These are phyloP conservation scores for Oscheius sp. DNA, from an alignment of 1,140 invertebrate genomes.

Conservation along the genomic window DNA sequence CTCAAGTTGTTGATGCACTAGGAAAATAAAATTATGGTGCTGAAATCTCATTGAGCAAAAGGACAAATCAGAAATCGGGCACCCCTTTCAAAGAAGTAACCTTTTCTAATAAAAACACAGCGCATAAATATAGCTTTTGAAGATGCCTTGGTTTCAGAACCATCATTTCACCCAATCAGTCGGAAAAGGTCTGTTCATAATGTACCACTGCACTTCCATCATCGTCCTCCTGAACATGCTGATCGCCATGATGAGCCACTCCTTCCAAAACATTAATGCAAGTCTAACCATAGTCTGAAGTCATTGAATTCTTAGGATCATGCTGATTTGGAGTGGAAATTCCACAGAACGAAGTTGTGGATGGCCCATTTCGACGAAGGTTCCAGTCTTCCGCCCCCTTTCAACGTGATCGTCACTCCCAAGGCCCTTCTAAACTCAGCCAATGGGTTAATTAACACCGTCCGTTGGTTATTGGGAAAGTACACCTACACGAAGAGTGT, in stretches of 20 bases:
- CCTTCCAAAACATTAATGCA: slow-evolving; percentile 68
- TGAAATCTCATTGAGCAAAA: too few species aligned
- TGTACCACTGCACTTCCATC: slow-evolving; percentile 63
- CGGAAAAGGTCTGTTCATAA: slow-evolving; percentile 52
- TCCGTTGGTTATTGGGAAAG: slow-evolving; percentile 53
- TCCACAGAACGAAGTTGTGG: slow-evolving; percentile 68
- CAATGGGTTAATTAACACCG: slow-evolving; percentile 47
- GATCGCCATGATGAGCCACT: slow-evolving; percentile 69
- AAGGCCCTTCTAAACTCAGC: slow-evolving; percentile 65
- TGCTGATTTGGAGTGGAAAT: slow-evolving; percentile 69
- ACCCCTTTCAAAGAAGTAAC: too few species aligned
- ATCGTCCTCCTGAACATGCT: slow-evolving; percentile 70
- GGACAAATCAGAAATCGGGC: too few species aligned
- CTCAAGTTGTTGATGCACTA: too few species aligned
- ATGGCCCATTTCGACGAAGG: slow-evolving; percentile 69
- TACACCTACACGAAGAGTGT: slow-evolving; percentile 52
- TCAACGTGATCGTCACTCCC: slow-evolving; percentile 68
- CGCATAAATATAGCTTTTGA: too few species aligned
- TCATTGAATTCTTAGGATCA: slow-evolving; percentile 63
- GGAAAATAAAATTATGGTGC: too few species aligned
- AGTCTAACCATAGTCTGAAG: slow-evolving; percentile 10
- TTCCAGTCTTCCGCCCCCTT: slow-evolving; percentile 66
- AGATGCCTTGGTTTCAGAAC: slow-evolving; percentile 38
- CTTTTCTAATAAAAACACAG: background rate
- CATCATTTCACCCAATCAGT: slow-evolving; percentile 55